Base-by-base conservation (phyloP, 1,140 invertebrate genomes). In the Drosophila nigromelanica region DNA sequence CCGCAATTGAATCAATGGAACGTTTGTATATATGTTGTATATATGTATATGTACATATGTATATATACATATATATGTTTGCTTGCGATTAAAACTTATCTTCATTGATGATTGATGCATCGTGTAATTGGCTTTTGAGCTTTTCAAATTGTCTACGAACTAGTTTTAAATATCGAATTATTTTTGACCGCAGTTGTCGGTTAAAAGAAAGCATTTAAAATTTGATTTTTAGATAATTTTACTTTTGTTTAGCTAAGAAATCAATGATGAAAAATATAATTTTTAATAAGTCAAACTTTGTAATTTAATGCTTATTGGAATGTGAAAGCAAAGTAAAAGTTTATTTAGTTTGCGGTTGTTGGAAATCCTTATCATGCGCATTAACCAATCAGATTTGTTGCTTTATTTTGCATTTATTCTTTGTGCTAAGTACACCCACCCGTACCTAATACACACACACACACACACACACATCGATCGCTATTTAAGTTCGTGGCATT, bases 71-170 rank as follows among this genome's bases (percentile, higher is more conserved):
- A 6, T 55, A 11, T 24, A 11, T 39, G 21, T 27, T 24, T 47
- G 7, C 18, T 45, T 6, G 12, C 48, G 27, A 50, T 50, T 40
- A 14, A 21, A 24, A 45, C 42, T 33, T 66, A 68, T 51, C 40
- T 62, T 70, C 50, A 51, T 51, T 48, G 58, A 78, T 87, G 82
- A 86, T 81, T 72, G 74, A 87, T 87, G 78, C 76, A 48, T 42
- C 60, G 33, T 82, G 64, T 78, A 86, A 87, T 86, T 86, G 81
- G 81, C 81, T 87, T 87, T 87, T 78, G 61, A 61, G 78, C 78
- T 82, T 64, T 80, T 40, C 55, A 30, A 66, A 72, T 50, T 61
- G 73, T 54, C 62, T 66, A 76, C 54, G 58, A 43, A 66, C 48
- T 39, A 37, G 64, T 42, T 68, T 39, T 27, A 60, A 50, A 61